phyloP scores from a whole-genome alignment of 2,113 vertebrate genomes.

The Pantherophis guttatus region DNA sequence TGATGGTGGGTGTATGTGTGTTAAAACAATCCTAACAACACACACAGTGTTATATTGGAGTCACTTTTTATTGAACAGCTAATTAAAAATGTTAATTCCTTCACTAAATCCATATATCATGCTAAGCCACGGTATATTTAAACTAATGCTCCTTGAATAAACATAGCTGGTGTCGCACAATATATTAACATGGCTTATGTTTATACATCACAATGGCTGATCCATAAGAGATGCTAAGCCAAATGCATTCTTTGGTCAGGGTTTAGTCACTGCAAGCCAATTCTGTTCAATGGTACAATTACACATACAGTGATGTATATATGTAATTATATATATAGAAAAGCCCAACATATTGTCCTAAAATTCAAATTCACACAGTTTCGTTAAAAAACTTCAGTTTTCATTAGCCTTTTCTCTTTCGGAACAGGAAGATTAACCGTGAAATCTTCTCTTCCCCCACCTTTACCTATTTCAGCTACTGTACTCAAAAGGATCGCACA shows the following conservation, averaged over 20 bases:
- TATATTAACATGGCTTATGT: neutral
- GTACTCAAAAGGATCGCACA: neutral
- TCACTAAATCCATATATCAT: neutral
- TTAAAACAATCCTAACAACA: neutral
- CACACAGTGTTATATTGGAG: neutral
- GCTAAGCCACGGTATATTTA: neutral
- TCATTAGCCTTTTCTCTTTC: accelerated
- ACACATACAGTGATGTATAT: neutral
- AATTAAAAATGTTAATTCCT: neutral
- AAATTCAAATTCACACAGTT: neutral
- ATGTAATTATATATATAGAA: neutral
- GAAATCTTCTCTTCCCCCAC: too few relatives aligned
- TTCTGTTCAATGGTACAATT: neutral
- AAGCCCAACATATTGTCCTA: neutral
- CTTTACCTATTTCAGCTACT: neutral
- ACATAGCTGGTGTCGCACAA: neutral
- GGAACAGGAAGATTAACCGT: neutral
- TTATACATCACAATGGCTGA: neutral
- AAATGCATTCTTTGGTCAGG: neutral
- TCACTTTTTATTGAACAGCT: neutral
- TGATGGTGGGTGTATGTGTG: neutral
- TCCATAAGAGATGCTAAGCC: neutral
- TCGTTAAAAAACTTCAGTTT: neutral
- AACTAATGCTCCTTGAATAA: neutral
- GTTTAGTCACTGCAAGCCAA: neutral